Conservation (phyloP, 2,888 invertebrate genomes). For the Lycophotia porphyrea region DNA sequence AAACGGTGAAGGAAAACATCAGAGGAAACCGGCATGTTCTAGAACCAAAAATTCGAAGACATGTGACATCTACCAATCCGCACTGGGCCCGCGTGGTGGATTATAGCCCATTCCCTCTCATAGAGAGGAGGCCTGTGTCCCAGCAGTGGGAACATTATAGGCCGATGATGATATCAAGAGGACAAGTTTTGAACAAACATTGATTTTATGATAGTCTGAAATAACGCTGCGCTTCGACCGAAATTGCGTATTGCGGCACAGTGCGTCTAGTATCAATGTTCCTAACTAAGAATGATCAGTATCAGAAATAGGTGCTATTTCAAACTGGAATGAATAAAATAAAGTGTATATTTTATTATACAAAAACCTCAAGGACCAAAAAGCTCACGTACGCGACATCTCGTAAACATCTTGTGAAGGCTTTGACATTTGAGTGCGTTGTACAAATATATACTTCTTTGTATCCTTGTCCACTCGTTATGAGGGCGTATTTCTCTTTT, state of each 20-base stretch:
- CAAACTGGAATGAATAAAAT: constrained; percentile 1
- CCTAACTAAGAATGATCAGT: not conserved
- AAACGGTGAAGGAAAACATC: too few species aligned
- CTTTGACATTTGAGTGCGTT: constrained; percentile 34
- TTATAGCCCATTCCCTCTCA: too few species aligned
- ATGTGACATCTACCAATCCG: too few species aligned
- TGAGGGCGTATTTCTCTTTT: constrained; percentile 18
- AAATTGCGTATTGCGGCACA: not conserved
- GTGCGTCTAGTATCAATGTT: not conserved
- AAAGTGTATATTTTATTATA: constrained; percentile 8
- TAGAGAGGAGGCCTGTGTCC: too few species aligned
- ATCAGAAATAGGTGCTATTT: not conserved
- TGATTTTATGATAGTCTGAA: not conserved
- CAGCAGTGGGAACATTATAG: too few species aligned
- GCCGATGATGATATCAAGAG: too few species aligned
- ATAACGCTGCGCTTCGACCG: not conserved
- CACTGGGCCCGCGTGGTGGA: too few species aligned
- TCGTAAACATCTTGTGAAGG: constrained; percentile 36
- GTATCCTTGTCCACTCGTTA: constrained; percentile 31
- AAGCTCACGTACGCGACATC: constrained; percentile 34
- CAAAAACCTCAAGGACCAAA: constrained; percentile 35
- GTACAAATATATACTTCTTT: constrained; percentile 32
- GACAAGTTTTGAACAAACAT: not conserved
- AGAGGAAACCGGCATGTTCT: too few species aligned
- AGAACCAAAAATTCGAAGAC: too few species aligned